Evolutionary conservation across 2,797 vertebrate species (phyloP), one percentile per base, ranked within the genome.

Genomic region (Myoxocephalus aenaeus): DNA sequence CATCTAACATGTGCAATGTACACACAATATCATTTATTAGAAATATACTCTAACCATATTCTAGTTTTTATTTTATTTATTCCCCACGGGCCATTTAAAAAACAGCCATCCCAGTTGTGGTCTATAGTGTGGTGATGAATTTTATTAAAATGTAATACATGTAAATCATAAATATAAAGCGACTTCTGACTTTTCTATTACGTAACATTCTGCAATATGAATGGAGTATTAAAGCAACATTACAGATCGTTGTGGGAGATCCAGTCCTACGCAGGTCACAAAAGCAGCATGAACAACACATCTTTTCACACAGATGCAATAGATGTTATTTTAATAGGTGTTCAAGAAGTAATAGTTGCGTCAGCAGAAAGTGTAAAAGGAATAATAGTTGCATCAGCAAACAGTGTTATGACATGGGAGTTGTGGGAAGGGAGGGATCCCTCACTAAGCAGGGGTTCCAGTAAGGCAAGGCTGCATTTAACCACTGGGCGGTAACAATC

Each of bases 361-460:
- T 94, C 92, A 95, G 93, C 94, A 92, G 92, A 94, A 93, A 95
- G 92, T 95, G 94, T 95, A 93, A 95, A 93, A 90, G 93, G 93
- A 94, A 92, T 94, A 95, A 94, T 92, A 94, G 89, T 94, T 95
- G 93, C 92, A 93, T 94, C 93, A 94, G 92, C 94, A 94, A 94
- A 96, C 95, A 96, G 95, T 96, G 95, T 95, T 93, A 95, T 95
- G 95, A 96, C 95, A 93, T 93, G 93, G 83, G 86, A 92, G 81
- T 92, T 87, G 82, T 92, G 88, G 90, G 82, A 84, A 84, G 70
- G 34, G 36, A n/a, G 89, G 93, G 92, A 91, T 93, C 95, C 94
- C 92, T 95, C 92, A 93, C 91, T 93, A 94, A 90, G 90, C 94
- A 94, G 93, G 92, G 94, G 90, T 77, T 93, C 91, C 92, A 93